Conservation (phyloP, 2,113 vertebrate species). For the Phoxinus phoxinus region DNA sequence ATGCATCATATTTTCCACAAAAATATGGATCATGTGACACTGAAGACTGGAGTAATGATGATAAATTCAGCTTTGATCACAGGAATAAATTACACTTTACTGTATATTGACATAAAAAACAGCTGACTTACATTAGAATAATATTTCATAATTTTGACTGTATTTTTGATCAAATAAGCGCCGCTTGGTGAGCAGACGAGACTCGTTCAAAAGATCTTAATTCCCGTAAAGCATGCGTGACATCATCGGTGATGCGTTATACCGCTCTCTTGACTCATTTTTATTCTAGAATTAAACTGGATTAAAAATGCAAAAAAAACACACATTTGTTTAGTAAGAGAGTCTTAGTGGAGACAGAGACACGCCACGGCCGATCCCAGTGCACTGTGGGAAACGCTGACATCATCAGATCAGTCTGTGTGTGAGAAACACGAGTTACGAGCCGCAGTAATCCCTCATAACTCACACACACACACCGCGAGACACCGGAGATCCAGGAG, state of each 20-base stretch:
- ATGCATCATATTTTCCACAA: no score
- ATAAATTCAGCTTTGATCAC: no score
- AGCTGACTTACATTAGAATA: no score
- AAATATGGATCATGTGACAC: no score
- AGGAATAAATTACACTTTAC: no score
- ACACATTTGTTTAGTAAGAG: not conserved
- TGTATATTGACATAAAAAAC: no score
- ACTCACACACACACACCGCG: not conserved
- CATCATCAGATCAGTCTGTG: not conserved
- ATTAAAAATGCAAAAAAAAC: not conserved
- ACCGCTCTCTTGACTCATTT: not conserved
- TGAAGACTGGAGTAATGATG: no score
- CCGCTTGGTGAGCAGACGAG: no score
- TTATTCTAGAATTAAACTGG: not conserved
- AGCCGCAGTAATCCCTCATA: not conserved
- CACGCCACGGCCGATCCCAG: conserved; percentile 1
- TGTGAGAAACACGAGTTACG: not conserved
- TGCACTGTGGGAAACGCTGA: conserved; percentile 11
- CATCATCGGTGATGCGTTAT: not conserved
- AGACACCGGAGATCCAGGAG: no score
- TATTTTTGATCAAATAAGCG: no score
- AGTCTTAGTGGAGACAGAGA: not conserved
- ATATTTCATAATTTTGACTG: no score
- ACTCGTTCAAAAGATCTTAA: no score
- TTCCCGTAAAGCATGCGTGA: not conserved